phyloP scores from a whole-genome alignment of 2,113 vertebrate species.

The Uropsilus gracilis region DNA sequence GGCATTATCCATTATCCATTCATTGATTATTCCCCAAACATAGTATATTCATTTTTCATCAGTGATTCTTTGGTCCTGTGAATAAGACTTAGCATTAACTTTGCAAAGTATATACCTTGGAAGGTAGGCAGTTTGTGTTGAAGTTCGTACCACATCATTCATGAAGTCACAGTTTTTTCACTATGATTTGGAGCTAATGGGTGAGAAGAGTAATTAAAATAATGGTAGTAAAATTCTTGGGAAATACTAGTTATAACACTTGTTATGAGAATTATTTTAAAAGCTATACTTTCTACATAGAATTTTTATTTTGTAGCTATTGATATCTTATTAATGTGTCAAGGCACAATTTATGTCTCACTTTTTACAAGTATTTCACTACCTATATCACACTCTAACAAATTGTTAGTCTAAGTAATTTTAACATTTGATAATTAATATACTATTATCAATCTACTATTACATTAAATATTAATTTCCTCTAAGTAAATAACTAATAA shows the following conservation, averaged over 20 bases:
- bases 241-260: neutral
- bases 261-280: neutral
- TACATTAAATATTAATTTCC: neutral
- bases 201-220: neutral
- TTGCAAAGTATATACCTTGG: neutral
- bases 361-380: neutral
- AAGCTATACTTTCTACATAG: neutral
- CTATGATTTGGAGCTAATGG: neutral
- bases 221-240: neutral
- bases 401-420: neutral
- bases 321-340: too few species aligned
- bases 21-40: neutral
- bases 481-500: neutral
- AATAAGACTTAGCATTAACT: neutral
- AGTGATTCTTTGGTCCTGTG: neutral
- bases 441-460: neutral
- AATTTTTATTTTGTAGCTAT: neutral
- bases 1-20: neutral
- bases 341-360: neutral
- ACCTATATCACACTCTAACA: neutral
- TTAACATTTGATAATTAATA: neutral
- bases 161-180: neutral
- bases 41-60: neutral
- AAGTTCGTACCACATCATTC: neutral
- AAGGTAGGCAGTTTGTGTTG: neutral